A percentile compares a stretch with the other conserved stretches of the same genome.
These are phyloP conservation scores for Hemicentrotus pulcherrimus DNA, from an alignment of 35 echinoderm and acorn worm genomes.

Conservation along the genomic window DNA sequence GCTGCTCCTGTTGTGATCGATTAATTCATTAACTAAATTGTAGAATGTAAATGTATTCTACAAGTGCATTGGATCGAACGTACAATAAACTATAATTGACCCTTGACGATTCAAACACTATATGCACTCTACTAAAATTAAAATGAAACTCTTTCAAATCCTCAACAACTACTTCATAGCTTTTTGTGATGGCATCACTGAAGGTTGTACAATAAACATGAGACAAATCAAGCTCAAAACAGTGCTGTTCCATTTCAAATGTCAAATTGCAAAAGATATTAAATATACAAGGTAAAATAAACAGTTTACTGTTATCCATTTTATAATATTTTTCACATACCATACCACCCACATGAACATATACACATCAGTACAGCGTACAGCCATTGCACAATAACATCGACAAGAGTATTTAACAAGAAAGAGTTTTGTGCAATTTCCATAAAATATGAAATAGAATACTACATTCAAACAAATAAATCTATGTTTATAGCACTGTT, in stretches of 20 bases:
- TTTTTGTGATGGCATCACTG: neutral
- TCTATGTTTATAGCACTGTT: neutral
- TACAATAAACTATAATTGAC: too few species aligned
- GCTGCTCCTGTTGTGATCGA: too few species aligned
- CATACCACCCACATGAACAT: neutral
- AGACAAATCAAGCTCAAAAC: neutral
- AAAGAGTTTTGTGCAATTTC: neutral
- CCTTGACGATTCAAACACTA: too few species aligned
- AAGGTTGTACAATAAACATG: neutral
- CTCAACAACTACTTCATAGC: too few species aligned
- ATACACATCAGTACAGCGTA: neutral
- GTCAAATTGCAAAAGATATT: neutral
- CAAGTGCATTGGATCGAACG: too few species aligned
- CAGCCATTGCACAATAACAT: neutral
- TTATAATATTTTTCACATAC: neutral
- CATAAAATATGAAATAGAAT: neutral
- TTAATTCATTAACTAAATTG: too few species aligned
- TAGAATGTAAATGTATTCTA: too few species aligned
- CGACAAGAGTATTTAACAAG: neutral
- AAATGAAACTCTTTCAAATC: too few species aligned
- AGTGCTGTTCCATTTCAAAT: neutral
- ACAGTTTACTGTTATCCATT: neutral
- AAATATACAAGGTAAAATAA: neutral
- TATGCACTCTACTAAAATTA: neutral
- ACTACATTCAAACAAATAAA: neutral